phyloP scores from a whole-genome alignment of 2,888 invertebrate species.

The Cinara cedri region DNA sequence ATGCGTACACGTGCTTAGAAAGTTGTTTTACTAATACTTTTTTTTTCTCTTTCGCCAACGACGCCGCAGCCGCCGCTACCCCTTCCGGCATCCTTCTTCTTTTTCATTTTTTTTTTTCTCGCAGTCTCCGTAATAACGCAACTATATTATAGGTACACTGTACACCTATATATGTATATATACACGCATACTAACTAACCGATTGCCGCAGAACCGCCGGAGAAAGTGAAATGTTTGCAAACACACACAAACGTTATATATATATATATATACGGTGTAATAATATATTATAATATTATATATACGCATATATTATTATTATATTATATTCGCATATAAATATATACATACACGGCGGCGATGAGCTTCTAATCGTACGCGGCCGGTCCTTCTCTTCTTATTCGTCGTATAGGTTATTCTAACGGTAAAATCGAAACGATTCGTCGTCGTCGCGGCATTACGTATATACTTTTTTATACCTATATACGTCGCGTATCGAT shows the following conservation, averaged over 20 bases:
- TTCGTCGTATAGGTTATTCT: slow-evolving; percentile 12
- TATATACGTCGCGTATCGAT: neutral
- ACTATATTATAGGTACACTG: neutral
- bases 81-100: neutral
- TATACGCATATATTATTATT: neutral
- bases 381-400: neutral
- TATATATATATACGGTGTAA: neutral
- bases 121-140: neutral
- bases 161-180: neutral
- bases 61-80: neutral
- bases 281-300: slow-evolving; percentile 9
- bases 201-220: neutral
- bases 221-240: slow-evolving; percentile 51
- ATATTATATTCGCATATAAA: neutral
- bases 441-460: neutral
- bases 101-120: neutral
- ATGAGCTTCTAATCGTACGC: slow-evolving; percentile 30
- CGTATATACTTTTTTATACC: neutral
- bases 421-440: slow-evolving; percentile 48
- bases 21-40: slow-evolving; percentile 51
- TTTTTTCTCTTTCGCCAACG: slow-evolving; percentile 1
- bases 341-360: too few relatives aligned
- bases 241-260: neutral
- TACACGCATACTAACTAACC: too few relatives aligned
- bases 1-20: slow-evolving; percentile 45